A percentile compares a stretch with the other conserved stretches of the same genome.
phyloP scores from a whole-genome alignment of 2,113 vertebrate genomes.

The Phalacrocorax brasilianus region DNA sequence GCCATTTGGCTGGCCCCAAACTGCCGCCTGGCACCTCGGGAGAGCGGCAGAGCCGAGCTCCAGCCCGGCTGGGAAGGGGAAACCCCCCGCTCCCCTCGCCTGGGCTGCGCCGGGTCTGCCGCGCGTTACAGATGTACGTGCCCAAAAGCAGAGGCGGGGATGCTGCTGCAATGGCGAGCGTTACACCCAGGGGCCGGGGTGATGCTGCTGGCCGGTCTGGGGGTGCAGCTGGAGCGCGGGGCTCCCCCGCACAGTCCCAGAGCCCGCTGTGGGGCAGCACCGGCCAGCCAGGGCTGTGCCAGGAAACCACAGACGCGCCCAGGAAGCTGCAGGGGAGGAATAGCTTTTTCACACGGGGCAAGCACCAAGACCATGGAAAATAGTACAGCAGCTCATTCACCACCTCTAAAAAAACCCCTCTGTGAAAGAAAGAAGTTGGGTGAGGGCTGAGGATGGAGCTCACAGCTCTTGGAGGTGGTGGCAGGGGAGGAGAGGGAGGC shows the following conservation, averaged over 20 bases:
- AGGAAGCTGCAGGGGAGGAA: neutral
- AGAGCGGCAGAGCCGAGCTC: neutral
- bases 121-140: fast-evolving
- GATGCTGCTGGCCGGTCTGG: neutral
- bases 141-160: neutral
- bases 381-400: neutral
- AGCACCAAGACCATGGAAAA: neutral
- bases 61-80: neutral
- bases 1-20: neutral
- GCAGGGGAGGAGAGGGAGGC: neutral
- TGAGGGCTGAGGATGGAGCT: neutral
- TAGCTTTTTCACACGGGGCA: neutral
- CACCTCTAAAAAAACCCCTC: neutral
- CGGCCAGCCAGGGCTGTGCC: neutral
- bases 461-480: fast-evolving
- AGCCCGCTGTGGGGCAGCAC: neutral
- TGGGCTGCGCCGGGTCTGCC: fast-evolving
- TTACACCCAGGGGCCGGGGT: fast-evolving
- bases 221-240: fast-evolving
- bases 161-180: fast-evolving
- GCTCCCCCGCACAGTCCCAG: neutral
- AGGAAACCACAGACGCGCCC: neutral
- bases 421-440: neutral
- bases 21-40: fast-evolving
- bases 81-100: fast-evolving